Evolutionary conservation across 2,888 invertebrate species (phyloP).

Genomic region (Standfussiana lucernea): DNA sequence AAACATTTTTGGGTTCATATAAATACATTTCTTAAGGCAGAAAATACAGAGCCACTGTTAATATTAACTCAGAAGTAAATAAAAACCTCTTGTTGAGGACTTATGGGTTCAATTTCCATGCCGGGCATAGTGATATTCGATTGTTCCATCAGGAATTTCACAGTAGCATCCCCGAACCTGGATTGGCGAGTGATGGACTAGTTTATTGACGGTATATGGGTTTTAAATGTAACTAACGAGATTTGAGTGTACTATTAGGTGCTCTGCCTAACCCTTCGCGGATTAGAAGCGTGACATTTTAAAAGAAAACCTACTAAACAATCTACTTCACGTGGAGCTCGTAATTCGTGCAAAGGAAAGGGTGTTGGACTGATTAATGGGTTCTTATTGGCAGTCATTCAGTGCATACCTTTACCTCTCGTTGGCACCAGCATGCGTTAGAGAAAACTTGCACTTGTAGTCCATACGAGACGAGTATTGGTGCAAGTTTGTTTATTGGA

Average conservation of each 20-base stretch:
- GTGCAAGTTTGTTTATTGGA: constrained; percentile 21
- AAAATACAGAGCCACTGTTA: neutral
- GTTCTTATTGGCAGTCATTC: constrained; percentile 41
- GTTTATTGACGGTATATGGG: too few relatives aligned
- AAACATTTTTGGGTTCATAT: neutral
- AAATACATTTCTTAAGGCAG: neutral
- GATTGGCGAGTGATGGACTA: too few relatives aligned
- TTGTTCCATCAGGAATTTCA: neutral
- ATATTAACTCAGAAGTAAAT: neutral
- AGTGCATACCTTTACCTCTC: constrained; percentile 24
- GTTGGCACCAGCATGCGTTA: constrained; percentile 36
- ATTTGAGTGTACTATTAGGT: neutral
- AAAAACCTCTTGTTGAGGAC: neutral
- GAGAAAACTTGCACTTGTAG: constrained; percentile 43
- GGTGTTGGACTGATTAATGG: constrained; percentile 52
- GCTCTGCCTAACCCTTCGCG: neutral
- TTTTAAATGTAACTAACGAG: too few relatives aligned
- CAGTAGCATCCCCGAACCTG: neutral
- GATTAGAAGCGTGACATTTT: neutral
- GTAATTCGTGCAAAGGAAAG: constrained; percentile 47
- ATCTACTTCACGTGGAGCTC: constrained; percentile 20
- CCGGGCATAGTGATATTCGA: neutral
- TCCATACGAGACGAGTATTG: constrained; percentile 28
- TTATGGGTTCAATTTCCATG: neutral
- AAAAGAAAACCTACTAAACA: constrained; percentile 1